Evolutionary conservation across 2,888 invertebrate species (phyloP).

Genomic region (Strigamia crassipes): DNA sequence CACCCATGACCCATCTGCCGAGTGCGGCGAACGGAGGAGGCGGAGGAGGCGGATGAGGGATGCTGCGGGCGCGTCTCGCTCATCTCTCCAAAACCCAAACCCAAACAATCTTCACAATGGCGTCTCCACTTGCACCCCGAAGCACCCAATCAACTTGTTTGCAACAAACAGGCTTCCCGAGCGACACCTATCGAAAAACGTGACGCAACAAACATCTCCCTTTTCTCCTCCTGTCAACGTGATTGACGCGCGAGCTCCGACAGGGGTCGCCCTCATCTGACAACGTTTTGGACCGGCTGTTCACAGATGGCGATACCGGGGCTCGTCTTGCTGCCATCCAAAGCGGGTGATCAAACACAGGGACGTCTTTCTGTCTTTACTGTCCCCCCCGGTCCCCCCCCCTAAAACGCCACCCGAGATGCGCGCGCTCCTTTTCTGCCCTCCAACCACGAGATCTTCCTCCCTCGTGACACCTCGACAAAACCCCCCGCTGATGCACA

Average conservation of each 20-base stretch:
- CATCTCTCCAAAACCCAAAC: neutral
- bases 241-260: neutral
- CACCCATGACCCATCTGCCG: neutral
- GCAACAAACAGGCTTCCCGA: neutral
- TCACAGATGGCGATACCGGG: constrained; percentile 1
- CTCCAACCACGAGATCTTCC: constrained; percentile 43
- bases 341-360: too few relatives aligned
- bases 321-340: constrained; percentile 22
- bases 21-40: neutral
- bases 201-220: constrained; percentile 19
- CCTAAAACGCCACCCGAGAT: neutral
- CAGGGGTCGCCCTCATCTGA: neutral
- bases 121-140: neutral
- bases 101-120: neutral
- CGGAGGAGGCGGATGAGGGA: neutral
- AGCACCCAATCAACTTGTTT: neutral
- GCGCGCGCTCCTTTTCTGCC: constrained; percentile 43
- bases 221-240: neutral
- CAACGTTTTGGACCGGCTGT: neutral
- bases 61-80: neutral
- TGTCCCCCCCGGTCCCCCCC: neutral
- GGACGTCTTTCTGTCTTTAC: too few relatives aligned
- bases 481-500: constrained; percentile 44
- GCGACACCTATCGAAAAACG: neutral
- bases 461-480: constrained; percentile 43